Percentiles rank a stretch among this genome's conserved stretches.
These are phyloP conservation scores for Leucoraja ocellata DNA, from an alignment of 2,797 vertebrate species.

Conservation along the genomic window DNA sequence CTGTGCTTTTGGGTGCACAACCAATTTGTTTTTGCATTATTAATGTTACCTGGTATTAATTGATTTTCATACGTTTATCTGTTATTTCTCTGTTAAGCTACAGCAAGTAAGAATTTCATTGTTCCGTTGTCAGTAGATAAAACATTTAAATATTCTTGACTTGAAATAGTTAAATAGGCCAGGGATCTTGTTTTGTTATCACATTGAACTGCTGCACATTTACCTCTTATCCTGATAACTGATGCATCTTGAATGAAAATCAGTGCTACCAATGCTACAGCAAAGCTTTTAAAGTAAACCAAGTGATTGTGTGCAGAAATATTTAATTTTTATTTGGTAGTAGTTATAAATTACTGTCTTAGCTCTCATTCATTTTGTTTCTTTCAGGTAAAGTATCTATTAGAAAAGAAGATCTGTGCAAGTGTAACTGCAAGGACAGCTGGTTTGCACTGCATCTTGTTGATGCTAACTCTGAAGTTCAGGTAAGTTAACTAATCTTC, in stretches of 20 bases:
- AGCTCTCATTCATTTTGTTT: conserved; percentile 36
- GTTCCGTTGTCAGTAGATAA: too few relatives aligned
- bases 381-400: conserved; percentile 86
- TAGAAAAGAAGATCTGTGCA: conserved; percentile 87
- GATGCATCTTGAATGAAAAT: neutral
- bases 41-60: too few relatives aligned
- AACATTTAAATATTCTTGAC: too few relatives aligned
- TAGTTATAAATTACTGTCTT: neutral
- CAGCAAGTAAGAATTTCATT: too few relatives aligned
- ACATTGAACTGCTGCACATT: neutral
- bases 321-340: neutral
- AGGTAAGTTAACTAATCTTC: conserved; percentile 62
- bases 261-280: neutral
- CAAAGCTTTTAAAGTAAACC: neutral
- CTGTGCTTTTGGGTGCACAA: too few relatives aligned
- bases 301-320: neutral
- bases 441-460: conserved; percentile 92
- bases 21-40: too few relatives aligned
- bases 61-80: neutral
- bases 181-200: neutral
- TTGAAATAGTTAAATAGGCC: neutral
- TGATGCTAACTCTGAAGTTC: conserved; percentile 92
- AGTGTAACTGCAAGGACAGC: conserved; percentile 81
- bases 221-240: neutral
- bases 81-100: too few relatives aligned